phyloP scores from a whole-genome alignment of 2,797 vertebrate species.

The Rhinogobio ventralis region DNA sequence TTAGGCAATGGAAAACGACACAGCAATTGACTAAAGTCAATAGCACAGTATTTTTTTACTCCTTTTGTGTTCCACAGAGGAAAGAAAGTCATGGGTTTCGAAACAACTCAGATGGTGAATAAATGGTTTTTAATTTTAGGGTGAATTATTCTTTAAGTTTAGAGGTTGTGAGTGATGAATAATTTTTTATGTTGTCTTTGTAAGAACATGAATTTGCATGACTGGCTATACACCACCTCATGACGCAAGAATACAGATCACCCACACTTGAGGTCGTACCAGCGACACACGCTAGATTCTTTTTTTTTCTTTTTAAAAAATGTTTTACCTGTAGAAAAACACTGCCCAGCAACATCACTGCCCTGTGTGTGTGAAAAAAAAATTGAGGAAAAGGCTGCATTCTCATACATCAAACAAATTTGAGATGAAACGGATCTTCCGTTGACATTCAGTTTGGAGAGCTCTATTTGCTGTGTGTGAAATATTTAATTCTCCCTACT shows the following conservation, averaged over 20 bases:
- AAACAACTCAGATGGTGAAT: background rate
- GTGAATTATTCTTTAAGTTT: background rate
- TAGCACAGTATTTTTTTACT: background rate
- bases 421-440: constrained; percentile 54
- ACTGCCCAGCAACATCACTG: constrained; percentile 15
- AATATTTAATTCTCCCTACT: constrained; percentile 54
- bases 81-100: background rate
- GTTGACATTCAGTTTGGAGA: constrained; percentile 52
- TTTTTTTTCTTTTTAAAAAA: background rate
- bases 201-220: constrained; percentile 40
- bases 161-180: background rate
- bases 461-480: constrained; percentile 53
- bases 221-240: constrained; percentile 32
- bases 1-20: too few species aligned
- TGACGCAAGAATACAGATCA: constrained; percentile 35
- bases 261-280: background rate
- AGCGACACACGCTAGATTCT: constrained; percentile 26
- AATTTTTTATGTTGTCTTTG: constrained; percentile 12
- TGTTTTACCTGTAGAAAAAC: constrained; percentile 39
- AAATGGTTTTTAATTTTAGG: background rate
- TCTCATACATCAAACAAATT: constrained; percentile 54
- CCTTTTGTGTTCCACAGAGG: background rate
- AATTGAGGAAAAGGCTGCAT: constrained; percentile 33
- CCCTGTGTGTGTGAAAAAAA: constrained; percentile 42
- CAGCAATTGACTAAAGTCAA: too few species aligned